Evolutionary conservation across 2,797 vertebrate species (phyloP).

Genomic region (Taenioides sp.): DNA sequence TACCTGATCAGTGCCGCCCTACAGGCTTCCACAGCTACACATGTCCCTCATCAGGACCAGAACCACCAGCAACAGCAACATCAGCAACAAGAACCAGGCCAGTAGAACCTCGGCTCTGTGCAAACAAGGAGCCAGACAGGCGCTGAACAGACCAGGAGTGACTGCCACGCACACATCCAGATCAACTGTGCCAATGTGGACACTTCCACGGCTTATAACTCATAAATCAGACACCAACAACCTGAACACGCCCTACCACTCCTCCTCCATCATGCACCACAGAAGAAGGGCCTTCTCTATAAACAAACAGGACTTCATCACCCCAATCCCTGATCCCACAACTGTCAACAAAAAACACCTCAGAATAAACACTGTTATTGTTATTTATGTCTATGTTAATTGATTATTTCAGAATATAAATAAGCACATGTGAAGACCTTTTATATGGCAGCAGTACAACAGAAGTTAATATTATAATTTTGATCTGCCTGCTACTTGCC

Average conservation of each 20-base stretch:
- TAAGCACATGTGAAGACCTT: no score
- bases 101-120: neutral
- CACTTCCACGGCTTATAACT: slow-evolving; percentile 49
- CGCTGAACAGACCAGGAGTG: slow-evolving; percentile 68
- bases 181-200: slow-evolving; percentile 73
- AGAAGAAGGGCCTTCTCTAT: slow-evolving; percentile 53
- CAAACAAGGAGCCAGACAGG: neutral
- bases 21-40: neutral
- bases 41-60: neutral
- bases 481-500: no score
- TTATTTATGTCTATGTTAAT: no score
- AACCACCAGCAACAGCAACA: neutral
- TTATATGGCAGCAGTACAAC: no score
- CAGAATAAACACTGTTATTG: no score
- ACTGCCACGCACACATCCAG: slow-evolving; percentile 67
- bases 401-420: no score
- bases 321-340: neutral
- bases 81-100: neutral
- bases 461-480: no score
- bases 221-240: slow-evolving; percentile 64
- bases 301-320: slow-evolving; percentile 15
- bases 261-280: slow-evolving; percentile 77
- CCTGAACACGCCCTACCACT: slow-evolving; percentile 72
- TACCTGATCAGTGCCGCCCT: neutral
- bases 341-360: no score